Evolutionary conservation across 2,888 invertebrate genomes (phyloP).

Genomic region (Baccha elongata): DNA sequence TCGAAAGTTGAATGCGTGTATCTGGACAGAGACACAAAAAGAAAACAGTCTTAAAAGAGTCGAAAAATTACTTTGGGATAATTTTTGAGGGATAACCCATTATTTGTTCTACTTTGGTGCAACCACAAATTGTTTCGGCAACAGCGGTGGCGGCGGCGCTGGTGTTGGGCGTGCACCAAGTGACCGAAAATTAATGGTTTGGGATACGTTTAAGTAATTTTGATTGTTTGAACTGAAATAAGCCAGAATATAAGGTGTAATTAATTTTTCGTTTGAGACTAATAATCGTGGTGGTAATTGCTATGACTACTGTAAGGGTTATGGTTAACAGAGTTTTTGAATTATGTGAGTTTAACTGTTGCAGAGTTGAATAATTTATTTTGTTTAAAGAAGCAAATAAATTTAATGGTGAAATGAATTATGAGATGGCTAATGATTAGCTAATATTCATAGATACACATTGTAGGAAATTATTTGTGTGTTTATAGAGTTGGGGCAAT

Average conservation of each 20-base stretch:
- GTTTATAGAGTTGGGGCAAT: too few species aligned
- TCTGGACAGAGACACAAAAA: not conserved
- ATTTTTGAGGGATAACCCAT: constrained; percentile 60
- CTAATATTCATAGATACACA: too few species aligned
- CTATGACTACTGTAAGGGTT: constrained; percentile 52
- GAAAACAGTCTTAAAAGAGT: constrained; percentile 20
- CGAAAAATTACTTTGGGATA: not conserved
- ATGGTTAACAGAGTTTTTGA: constrained; percentile 40
- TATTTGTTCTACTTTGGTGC: constrained; percentile 73
- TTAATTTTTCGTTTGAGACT: constrained; percentile 47
- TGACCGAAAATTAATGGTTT: constrained; percentile 67
- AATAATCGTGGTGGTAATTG: constrained; percentile 55
- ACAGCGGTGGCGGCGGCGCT: not conserved
- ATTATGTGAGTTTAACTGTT: constrained; percentile 26
- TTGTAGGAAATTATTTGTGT: too few species aligned
- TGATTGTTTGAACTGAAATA: constrained; percentile 31
- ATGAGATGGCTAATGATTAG: too few species aligned
- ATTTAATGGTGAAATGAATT: too few species aligned
- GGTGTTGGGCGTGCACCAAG: constrained; percentile 42
- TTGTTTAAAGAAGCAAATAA: not conserved
- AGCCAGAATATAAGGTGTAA: constrained; percentile 46
- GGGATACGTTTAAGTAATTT: constrained; percentile 63
- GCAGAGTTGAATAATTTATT: constrained; percentile 6
- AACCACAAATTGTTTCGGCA: constrained; percentile 63
- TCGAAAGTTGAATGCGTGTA: constrained; percentile 42